Percentiles rank a stretch among this genome's conserved stretches.
These are phyloP conservation scores for Alligator mississippiensis DNA, from an alignment of 2,113 vertebrate genomes.

Conservation along the genomic window DNA sequence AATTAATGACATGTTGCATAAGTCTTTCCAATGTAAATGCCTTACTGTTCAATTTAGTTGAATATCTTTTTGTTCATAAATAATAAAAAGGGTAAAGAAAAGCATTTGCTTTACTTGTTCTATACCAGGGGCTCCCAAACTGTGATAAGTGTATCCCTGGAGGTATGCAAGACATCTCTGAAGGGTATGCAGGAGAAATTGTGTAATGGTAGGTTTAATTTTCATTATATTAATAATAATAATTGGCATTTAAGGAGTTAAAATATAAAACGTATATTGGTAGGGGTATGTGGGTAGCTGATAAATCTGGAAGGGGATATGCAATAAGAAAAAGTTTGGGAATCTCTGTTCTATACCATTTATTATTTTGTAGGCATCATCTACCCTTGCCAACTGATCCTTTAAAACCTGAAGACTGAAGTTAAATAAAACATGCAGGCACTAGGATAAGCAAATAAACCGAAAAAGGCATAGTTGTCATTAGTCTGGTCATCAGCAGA, in stretches of 20 bases:
- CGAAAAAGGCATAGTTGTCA: background rate
- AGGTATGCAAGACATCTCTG: too few relatives aligned
- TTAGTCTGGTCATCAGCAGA: background rate
- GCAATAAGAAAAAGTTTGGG: too few relatives aligned
- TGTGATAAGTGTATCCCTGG: too few relatives aligned
- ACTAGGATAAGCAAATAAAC: background rate
- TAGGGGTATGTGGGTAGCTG: too few relatives aligned
- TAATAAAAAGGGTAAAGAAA: background rate
- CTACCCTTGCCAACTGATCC: background rate
- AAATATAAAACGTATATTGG: too few relatives aligned
- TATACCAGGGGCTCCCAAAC: too few relatives aligned
- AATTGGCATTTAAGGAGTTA: too few relatives aligned
- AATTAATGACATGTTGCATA: background rate
- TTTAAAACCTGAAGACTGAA: background rate
- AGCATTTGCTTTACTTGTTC: background rate
- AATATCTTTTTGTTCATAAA: background rate
- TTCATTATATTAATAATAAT: too few relatives aligned
- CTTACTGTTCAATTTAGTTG: background rate
- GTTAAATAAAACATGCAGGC: background rate
- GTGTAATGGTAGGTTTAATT: too few relatives aligned
- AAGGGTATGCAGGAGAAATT: too few relatives aligned
- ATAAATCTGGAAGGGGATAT: too few relatives aligned
- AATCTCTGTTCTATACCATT: too few relatives aligned
- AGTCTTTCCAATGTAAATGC: background rate
- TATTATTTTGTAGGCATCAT: background rate